Base-by-base conservation (phyloP, 30 jellyfish, hydroid and myxozoan species). In the Aurelia coerulea region DNA sequence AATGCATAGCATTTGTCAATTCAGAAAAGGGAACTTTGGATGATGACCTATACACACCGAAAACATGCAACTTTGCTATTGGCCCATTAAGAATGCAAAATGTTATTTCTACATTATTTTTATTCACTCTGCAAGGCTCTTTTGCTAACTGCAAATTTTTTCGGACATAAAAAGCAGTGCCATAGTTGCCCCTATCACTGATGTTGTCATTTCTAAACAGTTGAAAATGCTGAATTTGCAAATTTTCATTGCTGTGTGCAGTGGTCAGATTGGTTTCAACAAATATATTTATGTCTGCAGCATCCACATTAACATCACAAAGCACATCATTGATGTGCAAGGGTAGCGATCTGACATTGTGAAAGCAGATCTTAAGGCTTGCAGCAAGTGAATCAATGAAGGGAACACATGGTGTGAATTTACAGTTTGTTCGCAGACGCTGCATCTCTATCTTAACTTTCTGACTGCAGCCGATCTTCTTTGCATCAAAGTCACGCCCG, bases 221-320 rank as follows among this genome's bases (percentile, higher is more conserved):
- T 16, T 73, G 32, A 73, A 73, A 73, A 31, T 39, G 19, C 23
- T 73, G 13, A 73, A 49, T 37, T 49, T 34, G 42, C 39, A 35
- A 73, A 73, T 73, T 42, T 29, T 73, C 42, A 35, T 16, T 73
- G 23, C 31, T 12, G 68, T 34, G 59, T 34, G 37, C 37, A n/a
- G 59, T 73, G 37, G 69, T 35, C 6, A 73, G 83, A n/a, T 42
- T 73, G 19, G 83, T 73, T 42, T 73, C 83, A 13, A 73, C 73
- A 73, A 73, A 73, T 15, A 35, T 73, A 73, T 49, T 73, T 10
- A 73, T 73, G 52, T 73, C 83, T 34, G 83, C 83, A 18, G 83
- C 83, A 35, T 34, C 31, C 19, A 73, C 68, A 73, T 73, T 73
- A 16, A 73, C 33, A 49, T 73, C 83, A 73, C 73, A 19, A 12